Evolutionary conservation across 1,140 invertebrate genomes (phyloP).

Genomic region (Ceratina australensis): DNA sequence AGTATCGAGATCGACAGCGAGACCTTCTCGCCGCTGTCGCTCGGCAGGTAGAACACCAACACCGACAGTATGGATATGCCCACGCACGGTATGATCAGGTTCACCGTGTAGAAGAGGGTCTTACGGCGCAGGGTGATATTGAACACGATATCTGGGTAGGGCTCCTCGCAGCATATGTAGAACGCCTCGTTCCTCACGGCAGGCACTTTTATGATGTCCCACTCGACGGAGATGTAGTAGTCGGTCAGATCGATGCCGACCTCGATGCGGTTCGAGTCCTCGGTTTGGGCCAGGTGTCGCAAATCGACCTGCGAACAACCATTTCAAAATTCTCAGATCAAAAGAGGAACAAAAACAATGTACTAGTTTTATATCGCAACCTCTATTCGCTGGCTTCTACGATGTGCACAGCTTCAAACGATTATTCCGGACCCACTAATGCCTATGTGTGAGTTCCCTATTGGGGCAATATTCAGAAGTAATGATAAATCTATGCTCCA

Average conservation of each 20-base stretch:
- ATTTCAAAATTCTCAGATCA: not conserved
- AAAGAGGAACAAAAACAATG: too few species aligned
- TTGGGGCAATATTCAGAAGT: too few species aligned
- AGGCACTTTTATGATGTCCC: constrained; percentile 96
- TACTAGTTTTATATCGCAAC: too few species aligned
- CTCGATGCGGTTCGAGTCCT: constrained; percentile 90
- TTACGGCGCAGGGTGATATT: constrained; percentile 97
- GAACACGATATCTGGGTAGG: constrained; percentile 98
- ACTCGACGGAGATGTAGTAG: constrained; percentile 98
- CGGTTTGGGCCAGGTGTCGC: constrained; percentile 89
- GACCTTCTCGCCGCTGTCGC: constrained; percentile 98
- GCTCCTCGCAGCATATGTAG: constrained; percentile 94
- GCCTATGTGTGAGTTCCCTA: too few species aligned
- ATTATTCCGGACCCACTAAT: too few species aligned
- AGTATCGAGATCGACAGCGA: constrained; percentile 99
- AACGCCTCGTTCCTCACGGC: constrained; percentile 93
- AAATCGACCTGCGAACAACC: constrained; percentile 88
- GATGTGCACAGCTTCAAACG: too few species aligned
- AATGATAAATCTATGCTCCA: too few species aligned
- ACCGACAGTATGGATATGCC: constrained; percentile 98
- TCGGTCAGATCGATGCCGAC: constrained; percentile 95
- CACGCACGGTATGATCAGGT: constrained; percentile 97
- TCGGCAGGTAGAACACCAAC: constrained; percentile 98
- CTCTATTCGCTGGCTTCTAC: too few species aligned
- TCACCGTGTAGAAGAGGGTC: constrained; percentile 98